Conservation (phyloP, 2,797 vertebrate genomes). For the Sebastes wilsoni region DNA sequence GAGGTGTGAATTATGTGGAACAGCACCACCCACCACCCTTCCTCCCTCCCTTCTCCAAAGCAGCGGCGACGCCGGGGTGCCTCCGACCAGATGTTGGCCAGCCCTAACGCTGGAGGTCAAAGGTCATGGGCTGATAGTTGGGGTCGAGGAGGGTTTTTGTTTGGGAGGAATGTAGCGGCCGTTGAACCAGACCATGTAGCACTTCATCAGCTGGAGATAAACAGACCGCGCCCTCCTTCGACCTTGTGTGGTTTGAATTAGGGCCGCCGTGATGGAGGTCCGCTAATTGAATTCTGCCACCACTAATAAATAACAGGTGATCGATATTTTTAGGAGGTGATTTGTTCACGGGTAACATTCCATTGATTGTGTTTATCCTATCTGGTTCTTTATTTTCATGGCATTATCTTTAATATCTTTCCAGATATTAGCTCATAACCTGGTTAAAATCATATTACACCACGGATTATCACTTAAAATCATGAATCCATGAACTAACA, state of each 20-base stretch:
- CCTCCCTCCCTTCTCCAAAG: neutral
- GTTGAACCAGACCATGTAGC: slow-evolving; percentile 38
- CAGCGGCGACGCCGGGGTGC: neutral
- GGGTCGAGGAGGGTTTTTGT: slow-evolving; percentile 17
- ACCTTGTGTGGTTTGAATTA: slow-evolving; percentile 70
- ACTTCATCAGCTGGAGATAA: slow-evolving; percentile 60
- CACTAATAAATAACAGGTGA: slow-evolving; percentile 62
- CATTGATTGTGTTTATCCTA: slow-evolving; percentile 21
- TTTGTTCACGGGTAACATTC: slow-evolving; percentile 40
- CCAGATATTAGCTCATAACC: slow-evolving; percentile 2
- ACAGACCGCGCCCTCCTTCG: slow-evolving; percentile 32
- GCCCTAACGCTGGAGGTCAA: slow-evolving; percentile 31
- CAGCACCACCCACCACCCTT: slow-evolving; percentile 31
- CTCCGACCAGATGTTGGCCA: slow-evolving; percentile 65
- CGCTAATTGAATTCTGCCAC: slow-evolving; percentile 62
- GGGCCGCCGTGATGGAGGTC: slow-evolving; percentile 45
- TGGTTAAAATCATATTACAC: slow-evolving; percentile 6
- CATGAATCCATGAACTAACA: neutral
- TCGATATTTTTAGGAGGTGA: slow-evolving; percentile 45
- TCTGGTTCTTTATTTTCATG: slow-evolving; percentile 19
- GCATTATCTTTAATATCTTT: neutral
- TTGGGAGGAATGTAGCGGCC: neutral
- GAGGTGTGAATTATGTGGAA: slow-evolving; percentile 57
- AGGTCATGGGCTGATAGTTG: slow-evolving; percentile 34
- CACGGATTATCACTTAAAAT: neutral